Conservation (phyloP, 2,113 vertebrate genomes). For the Psittacula cyanocephala region DNA sequence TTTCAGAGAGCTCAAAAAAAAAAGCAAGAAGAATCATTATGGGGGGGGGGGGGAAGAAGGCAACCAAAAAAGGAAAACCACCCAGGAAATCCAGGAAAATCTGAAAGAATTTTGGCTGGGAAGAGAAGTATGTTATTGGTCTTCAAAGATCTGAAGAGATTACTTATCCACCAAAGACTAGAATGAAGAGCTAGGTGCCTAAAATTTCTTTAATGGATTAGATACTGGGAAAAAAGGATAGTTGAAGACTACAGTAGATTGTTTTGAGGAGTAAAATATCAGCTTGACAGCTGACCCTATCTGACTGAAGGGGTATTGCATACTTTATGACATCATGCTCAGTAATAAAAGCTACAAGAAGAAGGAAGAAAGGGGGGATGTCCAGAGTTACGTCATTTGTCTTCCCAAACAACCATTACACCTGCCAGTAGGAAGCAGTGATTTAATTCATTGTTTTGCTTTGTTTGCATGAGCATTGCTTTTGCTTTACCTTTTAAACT, state of each 20-base stretch:
- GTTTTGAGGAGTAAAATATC: neutral
- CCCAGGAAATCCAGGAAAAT: neutral
- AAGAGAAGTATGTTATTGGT: neutral
- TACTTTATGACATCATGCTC: fast-evolving
- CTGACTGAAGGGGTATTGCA: neutral
- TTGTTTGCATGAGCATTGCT: fast-evolving
- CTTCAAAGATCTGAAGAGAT: neutral
- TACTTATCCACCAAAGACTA: neutral
- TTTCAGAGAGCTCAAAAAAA: no score
- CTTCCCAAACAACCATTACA: neutral
- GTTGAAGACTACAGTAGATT: neutral
- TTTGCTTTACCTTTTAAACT: neutral
- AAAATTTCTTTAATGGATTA: neutral
- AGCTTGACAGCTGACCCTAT: neutral
- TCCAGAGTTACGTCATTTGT: neutral
- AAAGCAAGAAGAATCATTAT: no score
- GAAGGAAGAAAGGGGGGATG: fast-evolving
- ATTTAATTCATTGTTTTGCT: neutral
- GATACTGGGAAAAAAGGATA: neutral
- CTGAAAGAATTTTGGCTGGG: neutral
- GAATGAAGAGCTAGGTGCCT: neutral
- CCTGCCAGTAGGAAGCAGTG: fast-evolving
- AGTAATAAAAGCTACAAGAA: neutral
- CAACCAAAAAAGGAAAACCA: no score
- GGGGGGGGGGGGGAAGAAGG: no score